Percentiles rank a stretch among this genome's conserved stretches.
Evolutionary conservation across 2,113 vertebrate species (phyloP).

Genomic region (Equus quagga): DNA sequence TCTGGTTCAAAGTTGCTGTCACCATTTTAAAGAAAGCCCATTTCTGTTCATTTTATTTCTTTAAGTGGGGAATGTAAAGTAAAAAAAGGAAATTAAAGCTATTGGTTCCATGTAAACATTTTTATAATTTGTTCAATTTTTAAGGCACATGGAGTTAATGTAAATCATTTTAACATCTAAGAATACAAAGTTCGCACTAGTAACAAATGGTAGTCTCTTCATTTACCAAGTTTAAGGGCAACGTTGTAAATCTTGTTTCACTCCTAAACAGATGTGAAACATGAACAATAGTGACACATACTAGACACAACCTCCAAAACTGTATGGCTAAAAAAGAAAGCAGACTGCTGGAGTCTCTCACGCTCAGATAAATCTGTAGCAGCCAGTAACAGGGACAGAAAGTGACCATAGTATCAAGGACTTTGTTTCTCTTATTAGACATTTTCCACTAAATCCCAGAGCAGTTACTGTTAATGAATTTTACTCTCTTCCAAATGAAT

Average conservation of each 20-base stretch:
- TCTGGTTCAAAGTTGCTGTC: neutral
- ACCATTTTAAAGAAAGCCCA: neutral
- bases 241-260: neutral
- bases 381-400: neutral
- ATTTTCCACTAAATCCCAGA: neutral
- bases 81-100: neutral
- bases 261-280: neutral
- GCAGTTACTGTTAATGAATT: neutral
- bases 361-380: neutral
- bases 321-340: accelerated
- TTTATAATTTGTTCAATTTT: slow-evolving; percentile 54
- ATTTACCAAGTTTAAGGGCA: neutral
- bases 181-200: neutral
- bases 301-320: neutral
- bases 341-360: accelerated
- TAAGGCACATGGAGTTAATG: neutral
- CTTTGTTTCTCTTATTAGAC: neutral
- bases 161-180: neutral
- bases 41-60: neutral
- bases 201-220: neutral
- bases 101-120: neutral
- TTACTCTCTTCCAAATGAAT: neutral
- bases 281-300: accelerated
- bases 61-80: neutral
- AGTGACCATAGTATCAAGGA: no score